Base-by-base conservation (phyloP, 2,888 invertebrate species). In the Dinocampus coccinellae region DNA sequence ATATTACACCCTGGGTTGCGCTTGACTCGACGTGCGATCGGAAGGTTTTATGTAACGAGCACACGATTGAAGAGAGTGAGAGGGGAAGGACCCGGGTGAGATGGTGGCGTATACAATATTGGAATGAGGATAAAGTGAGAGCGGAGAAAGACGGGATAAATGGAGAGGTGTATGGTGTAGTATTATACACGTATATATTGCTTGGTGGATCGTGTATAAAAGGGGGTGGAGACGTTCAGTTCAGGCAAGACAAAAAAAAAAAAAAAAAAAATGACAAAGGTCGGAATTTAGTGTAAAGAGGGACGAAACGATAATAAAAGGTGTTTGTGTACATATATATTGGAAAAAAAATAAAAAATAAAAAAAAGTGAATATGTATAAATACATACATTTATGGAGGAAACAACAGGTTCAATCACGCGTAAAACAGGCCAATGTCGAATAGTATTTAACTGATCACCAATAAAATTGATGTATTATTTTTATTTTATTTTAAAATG, bases 1-100 rank as follows among this genome's bases (percentile, higher is more conserved):
- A 66, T 66, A 66, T 66, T 66, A 66, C 36, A 66, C 65, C 55
- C 65, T 34, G 36, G 65, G 55, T 34, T 36, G 39, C 33, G 65
- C 62, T 39, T 39, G 22, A 22, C 36, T 66, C 34, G 64, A 22
- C 65, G 53, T 34, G 55, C 53, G 36, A 66, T 53, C 55, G 36
- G 24, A 24, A 62, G 39, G 62, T 53, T 36, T 47, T 55, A 55
- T 66, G 55, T 66, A 66, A 53, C 65, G 39, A 62, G 62, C 16
- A 24, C 58, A 42, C 36, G 34, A 26, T 36, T 13, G 36, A 24
- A 24, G 20, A 3, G 39, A 42, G 55, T 16, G 16, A 39, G 26
- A 16, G 52, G 29, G n/a, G n/a, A n/a, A n/a, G n/a, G n/a, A n/a
- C n/a, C n/a, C n/a, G n/a, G 52, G 39, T 9, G n/a, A 36, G 36